phyloP scores from a whole-genome alignment of 2,797 vertebrate genomes.

The Gallinago stenura region DNA sequence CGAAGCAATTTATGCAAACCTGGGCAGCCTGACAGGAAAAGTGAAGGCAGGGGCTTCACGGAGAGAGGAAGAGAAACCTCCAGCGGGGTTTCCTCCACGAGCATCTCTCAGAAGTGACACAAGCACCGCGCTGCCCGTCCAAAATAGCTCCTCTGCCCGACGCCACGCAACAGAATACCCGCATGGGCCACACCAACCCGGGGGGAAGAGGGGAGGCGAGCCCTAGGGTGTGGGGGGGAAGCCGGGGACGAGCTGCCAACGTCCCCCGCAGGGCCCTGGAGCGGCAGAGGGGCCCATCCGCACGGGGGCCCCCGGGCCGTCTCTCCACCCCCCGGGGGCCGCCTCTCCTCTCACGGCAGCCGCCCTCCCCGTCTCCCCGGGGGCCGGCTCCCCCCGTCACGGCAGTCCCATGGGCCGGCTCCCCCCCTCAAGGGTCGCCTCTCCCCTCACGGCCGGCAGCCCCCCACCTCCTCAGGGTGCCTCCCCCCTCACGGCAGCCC shows the following conservation, averaged over 20 bases:
- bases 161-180: neutral
- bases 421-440: neutral
- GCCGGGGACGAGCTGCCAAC: too few species aligned
- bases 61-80: neutral
- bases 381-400: too few species aligned
- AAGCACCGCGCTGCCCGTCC: neutral
- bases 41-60: neutral
- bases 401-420: too few species aligned
- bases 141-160: neutral
- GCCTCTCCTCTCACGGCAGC: neutral
- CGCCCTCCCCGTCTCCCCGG: neutral
- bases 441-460: too few species aligned
- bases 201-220: too few species aligned
- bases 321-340: neutral
- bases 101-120: neutral
- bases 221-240: too few species aligned
- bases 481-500: neutral
- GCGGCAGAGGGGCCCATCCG: neutral
- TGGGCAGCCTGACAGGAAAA: fast-evolving
- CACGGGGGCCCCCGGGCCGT: neutral
- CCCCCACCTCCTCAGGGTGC: too few species aligned
- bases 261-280: neutral
- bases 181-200: neutral
- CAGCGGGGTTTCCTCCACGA: fast-evolving
- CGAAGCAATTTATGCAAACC: neutral